Evolutionary conservation across 2,113 vertebrate species (phyloP).

Genomic region (Procavia capensis): DNA sequence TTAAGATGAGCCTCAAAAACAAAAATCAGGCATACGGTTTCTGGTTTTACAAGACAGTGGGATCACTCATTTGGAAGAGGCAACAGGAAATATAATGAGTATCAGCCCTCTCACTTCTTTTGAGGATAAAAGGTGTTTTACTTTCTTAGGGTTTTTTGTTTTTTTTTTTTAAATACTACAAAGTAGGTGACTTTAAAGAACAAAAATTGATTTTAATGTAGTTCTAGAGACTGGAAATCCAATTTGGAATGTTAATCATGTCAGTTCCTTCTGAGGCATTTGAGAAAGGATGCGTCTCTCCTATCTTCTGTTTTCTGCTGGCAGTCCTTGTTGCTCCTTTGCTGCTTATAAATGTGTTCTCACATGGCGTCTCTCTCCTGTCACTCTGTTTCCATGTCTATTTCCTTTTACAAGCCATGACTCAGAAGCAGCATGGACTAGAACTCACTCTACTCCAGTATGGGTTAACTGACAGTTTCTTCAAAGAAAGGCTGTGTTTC

Average conservation of each 20-base stretch:
- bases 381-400: not conserved
- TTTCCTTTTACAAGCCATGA: not conserved
- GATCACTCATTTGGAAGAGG: not conserved
- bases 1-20: not conserved
- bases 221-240: not conserved
- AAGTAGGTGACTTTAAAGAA: no score
- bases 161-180: no score
- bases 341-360: not conserved
- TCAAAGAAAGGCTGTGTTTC: not conserved
- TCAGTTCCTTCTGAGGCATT: not conserved
- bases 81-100: not conserved
- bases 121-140: not conserved
- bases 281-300: not conserved
- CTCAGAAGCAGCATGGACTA: not conserved
- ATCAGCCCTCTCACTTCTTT: not conserved
- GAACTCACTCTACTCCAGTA: not conserved
- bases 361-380: not conserved
- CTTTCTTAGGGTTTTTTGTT: not conserved
- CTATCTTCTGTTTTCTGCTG: not conserved
- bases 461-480: not conserved
- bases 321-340: not conserved
- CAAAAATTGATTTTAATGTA: not conserved
- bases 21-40: not conserved
- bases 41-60: not conserved
- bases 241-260: not conserved